Evolutionary conservation across 2,888 invertebrate species (phyloP), one percentile per base, ranked within the genome.

Genomic region (Microchrysa polita): DNA sequence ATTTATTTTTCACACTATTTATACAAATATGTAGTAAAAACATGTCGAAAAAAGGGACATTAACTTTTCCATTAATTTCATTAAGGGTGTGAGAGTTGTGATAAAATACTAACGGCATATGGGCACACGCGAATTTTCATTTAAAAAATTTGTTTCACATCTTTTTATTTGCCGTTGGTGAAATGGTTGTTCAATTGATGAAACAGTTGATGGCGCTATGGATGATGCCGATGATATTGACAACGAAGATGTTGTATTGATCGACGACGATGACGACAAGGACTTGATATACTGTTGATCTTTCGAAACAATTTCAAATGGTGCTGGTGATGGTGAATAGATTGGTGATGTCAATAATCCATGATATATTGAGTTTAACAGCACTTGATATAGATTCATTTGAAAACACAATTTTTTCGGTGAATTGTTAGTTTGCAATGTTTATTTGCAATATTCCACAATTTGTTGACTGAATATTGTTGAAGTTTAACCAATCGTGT

Each of bases 71-170:
- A 23, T 20, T 65, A 44, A 34, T 65, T 48, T 16, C 7, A 20
- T 20, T 55, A 10, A 55, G 55, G 12, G 55, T n/a, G 40, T 61
- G 34, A 61, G 22, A 27, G 52, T n/a, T n/a, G 18, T 27, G 14
- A 61, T 22, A 40, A 44, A 40, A 84, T 84, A 84, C 84, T 84
- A 84, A 84, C 84, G 83, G 83, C 84, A 84, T 82, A 82, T 82
- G 80, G 84, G 81, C 81, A 83, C 80, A 81, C 84, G 83, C 79
- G 84, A 81, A 79, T 83, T 83, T 82, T 83, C 83, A 57, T 73
- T 74, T 61, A 60, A 74, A 69, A 67, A 67, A 23, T 73, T 74
- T 48, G 67, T 69, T 74, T 75, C 73, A 73, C 76, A 74, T 72
- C 63, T 44, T 74, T 74, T 73, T 40, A 72, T 48, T 53, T 71